Evolutionary conservation across 2,888 invertebrate genomes (phyloP).

Genomic region (Urechis unicinctus): DNA sequence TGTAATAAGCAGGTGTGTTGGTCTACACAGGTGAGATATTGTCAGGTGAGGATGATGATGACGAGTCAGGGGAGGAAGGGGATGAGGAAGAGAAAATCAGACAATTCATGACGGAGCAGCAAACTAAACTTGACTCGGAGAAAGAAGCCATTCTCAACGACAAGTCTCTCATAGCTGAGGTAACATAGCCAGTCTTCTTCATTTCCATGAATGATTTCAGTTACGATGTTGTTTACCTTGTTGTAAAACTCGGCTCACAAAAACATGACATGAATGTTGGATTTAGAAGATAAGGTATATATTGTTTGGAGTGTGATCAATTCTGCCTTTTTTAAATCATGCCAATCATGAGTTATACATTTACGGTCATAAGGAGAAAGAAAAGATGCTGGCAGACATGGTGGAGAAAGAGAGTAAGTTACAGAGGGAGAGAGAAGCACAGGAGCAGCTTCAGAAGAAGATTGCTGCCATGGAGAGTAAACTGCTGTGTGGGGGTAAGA

Average conservation of each 20-base stretch:
- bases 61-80: slow-evolving; percentile 52
- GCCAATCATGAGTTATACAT: too few relatives aligned
- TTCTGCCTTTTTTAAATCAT: background rate
- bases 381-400: slow-evolving; percentile 56
- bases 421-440: slow-evolving; percentile 48
- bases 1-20: too few relatives aligned
- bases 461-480: slow-evolving; percentile 82
- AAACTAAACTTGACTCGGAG: slow-evolving; percentile 50
- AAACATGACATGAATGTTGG: too few relatives aligned
- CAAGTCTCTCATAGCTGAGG: slow-evolving; percentile 22
- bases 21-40: slow-evolving; percentile 35
- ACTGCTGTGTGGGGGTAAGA: slow-evolving; percentile 87
- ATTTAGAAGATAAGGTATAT: too few relatives aligned
- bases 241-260: too few relatives aligned
- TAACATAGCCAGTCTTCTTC: background rate
- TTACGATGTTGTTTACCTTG: too few relatives aligned
- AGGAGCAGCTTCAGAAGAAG: slow-evolving; percentile 69
- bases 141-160: slow-evolving; percentile 51
- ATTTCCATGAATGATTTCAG: too few relatives aligned
- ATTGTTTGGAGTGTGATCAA: too few relatives aligned
- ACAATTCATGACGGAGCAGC: slow-evolving; percentile 48
- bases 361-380: too few relatives aligned
- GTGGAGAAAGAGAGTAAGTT: slow-evolving; percentile 65
- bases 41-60: slow-evolving; percentile 39
- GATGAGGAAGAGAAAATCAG: slow-evolving; percentile 49